Percentiles rank a stretch among this genome's conserved stretches.
Evolutionary conservation across 2,113 vertebrate genomes (phyloP).

Genomic region (Austrofundulus limnaeus): DNA sequence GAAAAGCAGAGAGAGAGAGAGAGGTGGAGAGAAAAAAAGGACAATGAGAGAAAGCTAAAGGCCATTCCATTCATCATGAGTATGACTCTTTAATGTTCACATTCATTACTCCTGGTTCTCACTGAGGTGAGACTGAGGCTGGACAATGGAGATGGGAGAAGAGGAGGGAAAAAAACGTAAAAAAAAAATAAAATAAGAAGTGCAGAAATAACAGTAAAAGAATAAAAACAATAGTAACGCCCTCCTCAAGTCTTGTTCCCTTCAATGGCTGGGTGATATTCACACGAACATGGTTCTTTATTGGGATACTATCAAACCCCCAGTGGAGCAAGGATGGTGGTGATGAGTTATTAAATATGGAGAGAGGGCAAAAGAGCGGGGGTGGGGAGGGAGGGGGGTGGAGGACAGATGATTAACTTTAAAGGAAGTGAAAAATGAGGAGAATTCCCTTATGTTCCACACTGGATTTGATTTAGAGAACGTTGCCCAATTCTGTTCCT

Average conservation of each 20-base stretch:
- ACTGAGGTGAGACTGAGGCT: conserved; percentile 41
- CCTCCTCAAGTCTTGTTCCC: conserved; percentile 28
- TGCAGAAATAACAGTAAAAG: conserved; percentile 22
- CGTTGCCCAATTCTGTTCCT: conserved; percentile 62
- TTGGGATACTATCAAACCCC: conserved; percentile 64
- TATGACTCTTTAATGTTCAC: conserved; percentile 80
- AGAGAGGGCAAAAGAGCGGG: conserved; percentile 60
- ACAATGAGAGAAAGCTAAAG: conserved; percentile 68
- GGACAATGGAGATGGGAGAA: conserved; percentile 37
- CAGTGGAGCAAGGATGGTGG: conserved; percentile 67
- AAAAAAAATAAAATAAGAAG: not conserved
- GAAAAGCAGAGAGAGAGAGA: conserved; percentile 29
- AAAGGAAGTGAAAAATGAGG: conserved; percentile 74
- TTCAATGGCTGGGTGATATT: conserved; percentile 66
- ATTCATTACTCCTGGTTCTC: conserved; percentile 76
- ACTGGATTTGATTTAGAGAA: conserved; percentile 74
- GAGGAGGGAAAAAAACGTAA: too few species aligned
- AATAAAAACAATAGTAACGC: conserved; percentile 29
- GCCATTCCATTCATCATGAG: conserved; percentile 80
- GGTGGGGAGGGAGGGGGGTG: conserved; percentile 51
- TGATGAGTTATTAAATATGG: conserved; percentile 77
- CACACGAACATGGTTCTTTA: conserved; percentile 69
- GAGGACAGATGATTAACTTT: conserved; percentile 73
- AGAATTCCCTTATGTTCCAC: conserved; percentile 67
- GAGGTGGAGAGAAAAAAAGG: conserved; percentile 37